Evolutionary conservation across 2,113 vertebrate genomes (phyloP).

Genomic region (Scortum barcoo): DNA sequence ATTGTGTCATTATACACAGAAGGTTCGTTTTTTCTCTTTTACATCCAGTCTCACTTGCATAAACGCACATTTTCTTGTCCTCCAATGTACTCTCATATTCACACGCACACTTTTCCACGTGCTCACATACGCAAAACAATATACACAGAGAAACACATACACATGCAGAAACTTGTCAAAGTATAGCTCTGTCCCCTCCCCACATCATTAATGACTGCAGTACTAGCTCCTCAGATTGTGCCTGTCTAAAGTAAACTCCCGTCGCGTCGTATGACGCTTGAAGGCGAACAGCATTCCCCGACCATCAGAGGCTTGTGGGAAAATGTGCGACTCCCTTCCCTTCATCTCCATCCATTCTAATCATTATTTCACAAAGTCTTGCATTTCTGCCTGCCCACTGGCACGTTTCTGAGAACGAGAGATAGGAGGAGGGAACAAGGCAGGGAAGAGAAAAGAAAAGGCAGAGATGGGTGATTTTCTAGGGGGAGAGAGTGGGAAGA

Average conservation of each 20-base stretch:
- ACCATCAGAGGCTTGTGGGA: slow-evolving; percentile 81
- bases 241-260: slow-evolving; percentile 83
- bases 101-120: neutral
- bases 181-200: slow-evolving; percentile 68
- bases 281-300: slow-evolving; percentile 76
- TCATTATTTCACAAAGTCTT: slow-evolving; percentile 96
- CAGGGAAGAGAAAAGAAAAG: slow-evolving; percentile 71
- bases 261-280: slow-evolving; percentile 72
- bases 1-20: slow-evolving; percentile 45
- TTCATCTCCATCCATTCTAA: slow-evolving; percentile 93
- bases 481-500: slow-evolving; percentile 83
- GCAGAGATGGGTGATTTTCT: slow-evolving; percentile 79
- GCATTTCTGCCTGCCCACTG: slow-evolving; percentile 94
- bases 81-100: slow-evolving; percentile 14
- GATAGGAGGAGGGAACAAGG: slow-evolving; percentile 77
- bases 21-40: slow-evolving; percentile 33
- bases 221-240: slow-evolving; percentile 73
- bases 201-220: slow-evolving; percentile 81
- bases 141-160: slow-evolving; percentile 32
- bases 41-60: slow-evolving; percentile 2
- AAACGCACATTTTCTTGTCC: slow-evolving; percentile 22
- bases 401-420: slow-evolving; percentile 91
- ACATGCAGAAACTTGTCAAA: slow-evolving; percentile 74
- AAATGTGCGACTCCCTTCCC: slow-evolving; percentile 82
- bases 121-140: neutral